Percentiles rank a stretch among this genome's conserved stretches.
Conservation (phyloP, 1,140 invertebrate genomes). For the Contarinia nasturtii region DNA sequence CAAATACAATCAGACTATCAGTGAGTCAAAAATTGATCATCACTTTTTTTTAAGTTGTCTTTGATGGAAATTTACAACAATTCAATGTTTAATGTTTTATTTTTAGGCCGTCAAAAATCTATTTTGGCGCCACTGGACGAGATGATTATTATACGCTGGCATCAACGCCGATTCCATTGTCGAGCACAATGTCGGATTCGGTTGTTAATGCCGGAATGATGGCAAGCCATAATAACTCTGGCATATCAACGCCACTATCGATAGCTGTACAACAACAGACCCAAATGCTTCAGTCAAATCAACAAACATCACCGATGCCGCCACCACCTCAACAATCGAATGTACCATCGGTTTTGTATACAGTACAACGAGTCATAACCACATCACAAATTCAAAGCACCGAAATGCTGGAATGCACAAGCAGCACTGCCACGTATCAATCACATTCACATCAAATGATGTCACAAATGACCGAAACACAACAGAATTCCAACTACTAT, state of each 20-base stretch:
- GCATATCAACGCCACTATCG: neutral
- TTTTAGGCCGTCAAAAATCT: neutral
- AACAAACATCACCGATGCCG: too few relatives aligned
- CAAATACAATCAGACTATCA: conserved; percentile 15
- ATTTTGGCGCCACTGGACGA: conserved; percentile 10
- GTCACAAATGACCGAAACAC: conserved; percentile 18
- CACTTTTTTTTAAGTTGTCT: neutral
- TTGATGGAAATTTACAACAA: neutral
- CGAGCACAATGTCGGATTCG: conserved; percentile 1
- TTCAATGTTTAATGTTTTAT: neutral
- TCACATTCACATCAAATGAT: conserved; percentile 11
- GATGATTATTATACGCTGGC: conserved; percentile 16
- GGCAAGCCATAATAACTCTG: neutral
- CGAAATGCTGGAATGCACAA: conserved; percentile 7
- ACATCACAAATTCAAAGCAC: conserved; percentile 20
- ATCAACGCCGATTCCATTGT: conserved; percentile 14
- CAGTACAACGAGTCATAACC: conserved; percentile 21
- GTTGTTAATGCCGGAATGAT: neutral
- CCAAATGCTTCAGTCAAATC: too few relatives aligned
- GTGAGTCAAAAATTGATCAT: conserved; percentile 9
- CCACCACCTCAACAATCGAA: neutral
- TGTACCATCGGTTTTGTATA: conserved; percentile 14
- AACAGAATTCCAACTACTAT: neutral
- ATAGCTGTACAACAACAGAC: too few relatives aligned
- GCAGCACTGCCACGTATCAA: conserved; percentile 18